Evolutionary conservation across 92 coral and sea anemone genomes (phyloP), one percentile per base, ranked within the genome.

Genomic region (Paramuricea clavata): DNA sequence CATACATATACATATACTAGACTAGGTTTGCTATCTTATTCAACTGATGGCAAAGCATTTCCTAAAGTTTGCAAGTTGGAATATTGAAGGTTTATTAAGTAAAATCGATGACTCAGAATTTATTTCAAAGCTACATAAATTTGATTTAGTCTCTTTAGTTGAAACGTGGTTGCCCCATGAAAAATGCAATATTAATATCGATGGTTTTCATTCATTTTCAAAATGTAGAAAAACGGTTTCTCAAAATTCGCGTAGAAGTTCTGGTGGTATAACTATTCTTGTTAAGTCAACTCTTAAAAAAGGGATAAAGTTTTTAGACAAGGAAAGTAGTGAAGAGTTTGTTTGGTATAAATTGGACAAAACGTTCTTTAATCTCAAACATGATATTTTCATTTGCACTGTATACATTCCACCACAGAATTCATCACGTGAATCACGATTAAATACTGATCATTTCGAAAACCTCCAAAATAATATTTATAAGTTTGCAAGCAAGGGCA

Each of bases 121-220:
- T 54, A 22, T 85, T 49, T 71, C 65, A 16, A 67, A 52, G n/a
- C n/a, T 74, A 17, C 27, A 61, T 2, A 16, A 85, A 34, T 85
- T 69, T 47, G 87, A 83, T 35, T 36, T 83, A 13, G 39, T 83
- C 33, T 42, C 81, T 65, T 21, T 83, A 56, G 81, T 69, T 16
- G 81, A 83, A 83, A 83, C 87, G 12, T 83, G 87, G 87, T 50
- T 49, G 13, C 30, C 87, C 35, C 10, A 61, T 54, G 54, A 21
- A 8, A 34, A 13, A 16, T 1, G 26, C 28, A 73, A 42, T 52
- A 17, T 83, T 13, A 23, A 83, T 22, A 39, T 83, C 64, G 87
- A 83, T 19, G 87, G 87, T 1, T 83, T n/a, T n/a, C n/a, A 83
- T 83, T 69, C 87, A 49, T 83, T 83, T 83, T 83, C 81, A n/a